Percentiles rank a stretch among this genome's conserved stretches.
phyloP scores from a whole-genome alignment of 2,797 vertebrate genomes.

The Schizopygopsis pylzovi region DNA sequence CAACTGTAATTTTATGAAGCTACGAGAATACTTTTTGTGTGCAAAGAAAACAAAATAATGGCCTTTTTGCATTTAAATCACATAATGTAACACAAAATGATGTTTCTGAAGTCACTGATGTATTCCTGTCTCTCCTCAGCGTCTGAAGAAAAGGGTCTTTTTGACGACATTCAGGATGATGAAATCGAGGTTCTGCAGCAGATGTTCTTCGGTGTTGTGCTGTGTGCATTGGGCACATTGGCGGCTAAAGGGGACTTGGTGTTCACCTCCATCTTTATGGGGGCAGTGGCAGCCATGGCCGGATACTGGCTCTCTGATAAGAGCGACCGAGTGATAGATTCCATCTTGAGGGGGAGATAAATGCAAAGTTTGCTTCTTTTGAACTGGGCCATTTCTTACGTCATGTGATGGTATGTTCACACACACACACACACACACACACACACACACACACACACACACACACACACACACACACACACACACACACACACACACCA shows the following conservation, averaged over 20 bases:
- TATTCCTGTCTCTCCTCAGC: constrained; percentile 67
- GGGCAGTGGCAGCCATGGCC: constrained; percentile 88
- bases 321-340: constrained; percentile 83
- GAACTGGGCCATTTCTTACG: no score
- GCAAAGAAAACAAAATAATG: no score
- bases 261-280: constrained; percentile 94
- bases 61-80: no score
- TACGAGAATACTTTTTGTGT: no score
- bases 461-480: no score
- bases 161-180: constrained; percentile 91
- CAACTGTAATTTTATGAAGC: no score
- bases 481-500: no score
- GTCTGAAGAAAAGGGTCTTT: constrained; percentile 83
- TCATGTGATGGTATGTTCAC: background rate
- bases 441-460: no score
- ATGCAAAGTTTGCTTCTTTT: background rate
- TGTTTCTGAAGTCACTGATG: background rate
- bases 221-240: constrained; percentile 91
- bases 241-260: constrained; percentile 96
- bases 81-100: background rate
- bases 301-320: constrained; percentile 95
- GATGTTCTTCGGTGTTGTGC: constrained; percentile 94
- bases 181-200: constrained; percentile 95
- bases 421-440: background rate
- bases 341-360: constrained; percentile 86